Base-by-base conservation (phyloP, 2,797 vertebrate species). In the Lophius americanus region DNA sequence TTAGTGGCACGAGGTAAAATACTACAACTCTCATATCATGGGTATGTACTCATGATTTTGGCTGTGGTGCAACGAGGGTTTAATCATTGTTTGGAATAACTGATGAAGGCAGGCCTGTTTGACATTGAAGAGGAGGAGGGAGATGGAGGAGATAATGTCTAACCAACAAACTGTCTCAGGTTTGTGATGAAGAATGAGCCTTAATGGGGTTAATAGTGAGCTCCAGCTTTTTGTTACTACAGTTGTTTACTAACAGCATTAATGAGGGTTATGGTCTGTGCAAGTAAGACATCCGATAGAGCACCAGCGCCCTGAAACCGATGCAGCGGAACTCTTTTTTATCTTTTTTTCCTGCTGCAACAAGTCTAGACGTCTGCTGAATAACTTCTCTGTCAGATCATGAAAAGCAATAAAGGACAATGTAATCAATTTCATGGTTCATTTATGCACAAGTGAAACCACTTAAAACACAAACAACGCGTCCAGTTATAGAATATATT, bases 171-270 rank as follows among this genome's bases (percentile, higher is more conserved):
- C 23, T 23, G 23, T 23, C 23, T 23, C n/a, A 57, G 64, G 68
- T 64, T 68, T 56, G 56, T 54, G 52, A 33, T 53, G 50, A 41
- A 35, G 46, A 51, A 41, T 68, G 53, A 62, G 43, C 49, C 36
- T 9, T 48, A 11, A 9, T 23, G 13, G 13, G 5, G 10, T n/a
- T 47, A 11, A 38, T 9, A 5, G 9, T n/a, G n/a, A 6, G 3
- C 10, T 2, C 42, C 3, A 23, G 11, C 23, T 23, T 23, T 23
- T 23, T 23, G 23, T 23, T 23, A 23, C 23, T 23, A 10, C 49
- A 33, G 33, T 35, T 37, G 12, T 51, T 23, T 13, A 36, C 14
- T 55, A 11, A 55, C 41, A 41, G 14, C 36, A 53, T 39, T 14
- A 38, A 53, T 37, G 51, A 13, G 13, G 12, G 12, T n/a, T 52